A percentile compares a stretch with the other conserved stretches of the same genome.
These are phyloP conservation scores for Alosa sapidissima DNA, from an alignment of 2,797 vertebrate genomes.

Conservation along the genomic window DNA sequence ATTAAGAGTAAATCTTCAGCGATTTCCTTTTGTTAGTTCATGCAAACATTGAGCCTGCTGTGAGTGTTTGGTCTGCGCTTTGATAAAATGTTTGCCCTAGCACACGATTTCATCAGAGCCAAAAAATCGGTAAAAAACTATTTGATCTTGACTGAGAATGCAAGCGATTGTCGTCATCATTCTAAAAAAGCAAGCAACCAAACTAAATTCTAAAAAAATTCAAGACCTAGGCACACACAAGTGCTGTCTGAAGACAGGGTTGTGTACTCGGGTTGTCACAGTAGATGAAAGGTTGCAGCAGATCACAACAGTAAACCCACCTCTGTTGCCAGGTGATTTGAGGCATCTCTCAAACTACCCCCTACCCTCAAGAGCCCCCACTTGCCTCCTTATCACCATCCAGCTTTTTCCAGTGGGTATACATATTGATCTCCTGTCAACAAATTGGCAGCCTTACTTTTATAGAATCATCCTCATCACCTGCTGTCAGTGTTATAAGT, in stretches of 20 bases:
- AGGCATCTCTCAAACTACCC: neutral
- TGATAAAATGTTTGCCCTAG: neutral
- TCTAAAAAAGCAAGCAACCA: neutral
- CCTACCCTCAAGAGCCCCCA: slow-evolving; percentile 18
- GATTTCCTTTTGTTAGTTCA: neutral
- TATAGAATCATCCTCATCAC: neutral
- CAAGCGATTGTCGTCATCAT: neutral
- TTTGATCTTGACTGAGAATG: neutral
- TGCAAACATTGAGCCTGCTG: neutral
- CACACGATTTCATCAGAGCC: neutral
- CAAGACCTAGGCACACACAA: neutral
- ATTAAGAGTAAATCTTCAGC: neutral
- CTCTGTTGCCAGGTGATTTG: slow-evolving; percentile 44
- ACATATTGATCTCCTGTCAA: slow-evolving; percentile 46
- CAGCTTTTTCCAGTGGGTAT: slow-evolving; percentile 31
- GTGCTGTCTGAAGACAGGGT: slow-evolving; percentile 34
- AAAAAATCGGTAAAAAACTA: neutral
- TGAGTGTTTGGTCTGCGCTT: neutral
- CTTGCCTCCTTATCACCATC: slow-evolving; percentile 30
- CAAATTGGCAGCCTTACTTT: slow-evolving; percentile 36
- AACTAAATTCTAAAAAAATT: neutral
- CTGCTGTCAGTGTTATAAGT: neutral
- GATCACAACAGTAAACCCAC: slow-evolving; percentile 37
- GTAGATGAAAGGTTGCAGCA: slow-evolving; percentile 17
- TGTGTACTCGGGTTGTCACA: slow-evolving; percentile 9